These are phyloP conservation scores for Neria commutata DNA, from an alignment of 2,888 invertebrate species.

Conservation along the genomic window DNA sequence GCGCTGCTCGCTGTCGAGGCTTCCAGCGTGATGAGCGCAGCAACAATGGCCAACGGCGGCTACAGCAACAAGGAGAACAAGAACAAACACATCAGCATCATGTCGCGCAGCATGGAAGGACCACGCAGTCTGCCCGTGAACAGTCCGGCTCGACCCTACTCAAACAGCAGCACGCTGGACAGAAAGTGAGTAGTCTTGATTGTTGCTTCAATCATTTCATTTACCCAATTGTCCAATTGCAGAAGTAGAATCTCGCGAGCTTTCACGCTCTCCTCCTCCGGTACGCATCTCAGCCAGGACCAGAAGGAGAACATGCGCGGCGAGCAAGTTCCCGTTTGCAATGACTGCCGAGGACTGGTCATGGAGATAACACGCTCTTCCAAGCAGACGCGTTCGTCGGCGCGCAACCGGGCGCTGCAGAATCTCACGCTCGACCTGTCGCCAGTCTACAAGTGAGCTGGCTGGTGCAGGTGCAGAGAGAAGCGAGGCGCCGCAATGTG, in stretches of 20 bases:
- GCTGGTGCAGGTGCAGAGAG: conserved; percentile 4
- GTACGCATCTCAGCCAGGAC: conserved; percentile 62
- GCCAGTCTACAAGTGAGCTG: conserved; percentile 72
- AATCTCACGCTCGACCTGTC: conserved; percentile 83
- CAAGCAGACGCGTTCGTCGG: conserved; percentile 79
- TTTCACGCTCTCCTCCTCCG: conserved; percentile 65
- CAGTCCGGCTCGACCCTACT: conserved; percentile 60
- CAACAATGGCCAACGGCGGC: conserved; percentile 36
- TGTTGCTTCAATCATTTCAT: background rate
- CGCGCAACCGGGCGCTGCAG: conserved; percentile 79
- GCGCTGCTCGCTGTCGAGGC: conserved; percentile 53
- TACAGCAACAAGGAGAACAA: conserved; percentile 42
- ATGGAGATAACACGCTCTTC: conserved; percentile 88
- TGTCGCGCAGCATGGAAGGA: conserved; percentile 70
- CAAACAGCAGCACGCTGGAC: conserved; percentile 64
- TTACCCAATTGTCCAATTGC: conserved; percentile 24
- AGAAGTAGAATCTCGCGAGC: conserved; percentile 71
- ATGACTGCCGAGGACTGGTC: conserved; percentile 93
- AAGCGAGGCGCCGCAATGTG: no score
- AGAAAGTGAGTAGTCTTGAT: conserved; percentile 62
- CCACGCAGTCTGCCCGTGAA: conserved; percentile 65
- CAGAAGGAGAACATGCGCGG: conserved; percentile 72
- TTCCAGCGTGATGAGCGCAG: conserved; percentile 42
- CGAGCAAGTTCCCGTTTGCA: conserved; percentile 88
- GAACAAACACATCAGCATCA: conserved; percentile 58